A percentile compares a stretch with the other conserved stretches of the same genome.
These are phyloP conservation scores for Tachystola acroxantha DNA, from an alignment of 2,888 invertebrate genomes.

Conservation along the genomic window DNA sequence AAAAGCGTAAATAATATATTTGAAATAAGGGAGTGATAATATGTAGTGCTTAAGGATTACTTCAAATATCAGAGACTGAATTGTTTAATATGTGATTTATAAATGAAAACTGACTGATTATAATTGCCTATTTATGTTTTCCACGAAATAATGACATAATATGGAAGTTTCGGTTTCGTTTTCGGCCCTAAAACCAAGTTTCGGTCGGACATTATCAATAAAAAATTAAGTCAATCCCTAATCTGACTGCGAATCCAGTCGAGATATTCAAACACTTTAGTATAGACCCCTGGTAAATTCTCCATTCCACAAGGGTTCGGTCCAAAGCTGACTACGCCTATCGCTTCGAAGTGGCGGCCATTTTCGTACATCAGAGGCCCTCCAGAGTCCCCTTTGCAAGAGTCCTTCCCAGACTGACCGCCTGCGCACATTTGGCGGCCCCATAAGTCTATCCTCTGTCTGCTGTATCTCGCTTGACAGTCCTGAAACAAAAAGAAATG, in stretches of 20 bases:
- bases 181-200: too few relatives aligned
- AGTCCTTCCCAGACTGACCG: slow-evolving; percentile 74
- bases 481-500: slow-evolving; percentile 21
- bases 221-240: too few relatives aligned
- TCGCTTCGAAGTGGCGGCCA: slow-evolving; percentile 30
- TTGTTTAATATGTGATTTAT: too few relatives aligned
- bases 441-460: slow-evolving; percentile 32
- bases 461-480: slow-evolving; percentile 31
- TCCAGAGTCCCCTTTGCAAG: slow-evolving; percentile 81
- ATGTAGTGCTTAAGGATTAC: too few relatives aligned
- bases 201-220: too few relatives aligned
- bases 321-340: slow-evolving; percentile 82
- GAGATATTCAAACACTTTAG: slow-evolving; percentile 74
- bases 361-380: slow-evolving; percentile 78
- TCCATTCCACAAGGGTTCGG: slow-evolving; percentile 78
- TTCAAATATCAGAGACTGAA: too few relatives aligned
- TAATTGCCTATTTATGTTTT: too few relatives aligned
- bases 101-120: too few relatives aligned
- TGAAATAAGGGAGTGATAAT: too few relatives aligned
- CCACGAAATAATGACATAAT: too few relatives aligned
- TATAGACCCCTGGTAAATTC: slow-evolving; percentile 81
- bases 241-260: slow-evolving; percentile 76
- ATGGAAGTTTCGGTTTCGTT: too few relatives aligned
- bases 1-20: too few relatives aligned
- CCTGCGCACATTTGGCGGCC: slow-evolving; percentile 76